Base-by-base conservation (phyloP, 2,888 invertebrate species). In the Trisateles emortualis region DNA sequence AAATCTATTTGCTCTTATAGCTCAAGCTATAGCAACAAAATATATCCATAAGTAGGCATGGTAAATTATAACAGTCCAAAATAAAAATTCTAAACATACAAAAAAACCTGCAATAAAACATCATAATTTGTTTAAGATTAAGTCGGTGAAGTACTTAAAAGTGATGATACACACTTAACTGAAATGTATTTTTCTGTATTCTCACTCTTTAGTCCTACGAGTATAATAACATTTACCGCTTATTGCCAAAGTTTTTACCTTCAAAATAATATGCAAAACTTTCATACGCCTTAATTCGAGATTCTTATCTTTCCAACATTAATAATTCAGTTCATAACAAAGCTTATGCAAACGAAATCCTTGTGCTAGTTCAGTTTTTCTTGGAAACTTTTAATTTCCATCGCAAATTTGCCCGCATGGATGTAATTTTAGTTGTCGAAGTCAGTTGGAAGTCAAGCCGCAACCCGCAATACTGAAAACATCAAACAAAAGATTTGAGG, bases 291-390 rank as follows among this genome's bases (percentile, higher is more conserved):
- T 13, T 14, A 16, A 22, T 22, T 24, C 35, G 5, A 16, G 52
- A 65, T 65, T 32, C 13, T 46, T 52, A 64, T 64, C 59, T 9
- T 26, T 8, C 14, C 36, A 29, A 43, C 36, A 50, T 43, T 38
- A 43, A 50, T 59, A 42, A 14, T 41, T 14, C 56, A n/a, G 6
- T 16, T 41, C 42, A 49, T 43, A 60, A 57, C 49, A 57, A 51
- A 50, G 57, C 49, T 60, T 52, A 55, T 49, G 45, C 51, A 48
- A 51, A 59, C 46, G 32, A 56, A 52, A 41, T 62, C 62, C 65
- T 66, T 66, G 62, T 14, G 29, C 65, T 33, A 53, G 43, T 60
- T 57, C 48, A 1, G 44, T 33, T 48, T 43, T 17, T 16, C 8
- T 29, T 44, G 16, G 29, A 24, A 42, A 35, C 11, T 47, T 50